Evolutionary conservation across 2,797 vertebrate genomes (phyloP), one percentile per base, ranked within the genome.

Genomic region (Scarus forsteni): DNA sequence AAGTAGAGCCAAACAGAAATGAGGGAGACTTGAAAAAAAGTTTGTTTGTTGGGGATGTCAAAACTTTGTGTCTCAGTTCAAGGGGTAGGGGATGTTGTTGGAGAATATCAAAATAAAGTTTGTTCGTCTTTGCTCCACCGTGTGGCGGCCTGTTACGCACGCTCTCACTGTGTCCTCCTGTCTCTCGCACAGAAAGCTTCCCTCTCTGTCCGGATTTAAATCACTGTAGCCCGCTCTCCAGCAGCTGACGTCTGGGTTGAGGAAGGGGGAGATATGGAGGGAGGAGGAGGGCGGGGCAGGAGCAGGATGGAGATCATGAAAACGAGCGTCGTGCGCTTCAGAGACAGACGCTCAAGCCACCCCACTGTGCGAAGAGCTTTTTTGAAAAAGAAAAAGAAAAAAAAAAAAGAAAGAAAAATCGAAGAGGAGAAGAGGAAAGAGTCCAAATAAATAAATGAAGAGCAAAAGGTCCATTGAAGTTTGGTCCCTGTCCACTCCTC

Each of bases 111-210:
- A 27, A 44, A 40, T n/a, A 19, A 19, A 56, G 65, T 90, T 93
- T 79, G 51, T 46, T 59, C 53, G 57, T 52, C 84, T 89, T 85
- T 91, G 87, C 89, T 90, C 92, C 92, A 91, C 89, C 83, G 73
- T 89, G 89, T 90, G 89, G 90, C 70, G 19, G 85, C 35, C 75
- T 72, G 7, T 51, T 56, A 39, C 40, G 61, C 67, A 64, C 66
- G 14, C 74, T 43, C 53, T 48, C 13, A 57, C 62, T 66, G 44
- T 64, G 57, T 60, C 38, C 63, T 75, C 42, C 65, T 44, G 72
- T 61, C 52, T 77, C 87, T 75, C 77, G 54, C 6, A 43, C 60
- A 48, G 45, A 73, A 84, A 65, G 63, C 65, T 63, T 81, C 67
- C 61, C 77, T 80, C 79, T 80, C 59, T 63, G 78, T 48, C 79